Percentiles rank a stretch among this genome's conserved stretches.
phyloP scores from a whole-genome alignment of 2,888 invertebrate species.

The Oeneis ivallda region DNA sequence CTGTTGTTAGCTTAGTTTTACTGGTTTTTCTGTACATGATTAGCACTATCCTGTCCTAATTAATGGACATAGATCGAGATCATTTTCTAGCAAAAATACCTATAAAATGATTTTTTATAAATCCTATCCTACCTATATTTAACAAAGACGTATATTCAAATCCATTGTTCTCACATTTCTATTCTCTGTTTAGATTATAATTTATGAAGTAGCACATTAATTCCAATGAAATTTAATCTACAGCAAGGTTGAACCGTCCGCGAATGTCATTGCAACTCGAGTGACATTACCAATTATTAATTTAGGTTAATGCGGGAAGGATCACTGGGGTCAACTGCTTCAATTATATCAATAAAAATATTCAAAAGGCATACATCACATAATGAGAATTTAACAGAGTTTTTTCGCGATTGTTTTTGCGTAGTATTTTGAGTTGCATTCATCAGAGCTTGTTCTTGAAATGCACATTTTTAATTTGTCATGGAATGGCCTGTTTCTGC shows the following conservation, averaged over 20 bases:
- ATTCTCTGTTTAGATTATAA: neutral
- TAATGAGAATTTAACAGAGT: neutral
- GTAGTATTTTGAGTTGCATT: neutral
- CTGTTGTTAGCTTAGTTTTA: no score
- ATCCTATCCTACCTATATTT: no score
- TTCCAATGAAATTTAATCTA: slow-evolving; percentile 12
- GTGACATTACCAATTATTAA: slow-evolving; percentile 37
- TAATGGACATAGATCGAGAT: no score
- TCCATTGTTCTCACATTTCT: neutral
- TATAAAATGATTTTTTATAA: no score
- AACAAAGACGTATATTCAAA: no score
- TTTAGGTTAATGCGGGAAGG: slow-evolving; percentile 38
- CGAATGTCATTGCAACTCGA: slow-evolving; percentile 13
- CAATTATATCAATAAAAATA: slow-evolving; percentile 30
- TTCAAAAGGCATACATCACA: slow-evolving; percentile 4
- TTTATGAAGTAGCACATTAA: slow-evolving; percentile 1
- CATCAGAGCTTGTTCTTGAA: neutral
- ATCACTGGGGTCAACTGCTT: slow-evolving; percentile 30
- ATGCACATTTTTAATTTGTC: neutral
- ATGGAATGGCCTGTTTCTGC: neutral
- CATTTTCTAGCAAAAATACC: no score
- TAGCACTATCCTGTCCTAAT: no score
- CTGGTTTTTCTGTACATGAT: no score
- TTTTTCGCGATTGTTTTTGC: neutral
- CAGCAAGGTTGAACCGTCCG: slow-evolving; percentile 6